Evolutionary conservation across 2,888 invertebrate species (phyloP).

Genomic region (Apamea anceps): DNA sequence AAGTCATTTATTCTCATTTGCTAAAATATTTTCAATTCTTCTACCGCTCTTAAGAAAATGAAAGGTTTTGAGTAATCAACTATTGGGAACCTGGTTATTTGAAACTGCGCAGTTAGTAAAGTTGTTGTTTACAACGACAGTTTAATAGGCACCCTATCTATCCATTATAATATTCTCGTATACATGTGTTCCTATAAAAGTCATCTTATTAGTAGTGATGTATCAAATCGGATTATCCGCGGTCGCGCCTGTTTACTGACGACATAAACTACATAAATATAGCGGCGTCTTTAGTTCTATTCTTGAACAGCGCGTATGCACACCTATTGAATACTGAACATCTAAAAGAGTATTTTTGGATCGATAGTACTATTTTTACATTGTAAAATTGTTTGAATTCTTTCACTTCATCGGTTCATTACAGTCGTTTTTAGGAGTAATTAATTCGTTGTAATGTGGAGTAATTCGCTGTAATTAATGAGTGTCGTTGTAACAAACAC

Average conservation of each 20-base stretch:
- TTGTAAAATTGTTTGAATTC: conserved; percentile 25
- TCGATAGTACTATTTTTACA: conserved; percentile 53
- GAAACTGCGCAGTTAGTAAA: not conserved
- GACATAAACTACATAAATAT: conserved; percentile 24
- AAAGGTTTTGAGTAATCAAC: conserved; percentile 13
- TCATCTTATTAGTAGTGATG: conserved; percentile 58
- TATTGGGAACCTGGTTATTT: not conserved
- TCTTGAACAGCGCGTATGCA: conserved; percentile 42
- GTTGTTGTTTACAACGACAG: not conserved
- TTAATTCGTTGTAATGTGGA: conserved; percentile 11
- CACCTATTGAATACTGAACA: conserved; percentile 35
- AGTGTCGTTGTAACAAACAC: conserved; percentile 22
- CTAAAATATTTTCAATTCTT: conserved; percentile 33
- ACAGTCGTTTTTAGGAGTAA: conserved; percentile 16
- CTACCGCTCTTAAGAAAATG: not conserved
- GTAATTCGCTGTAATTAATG: conserved; percentile 45
- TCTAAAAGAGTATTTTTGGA: conserved; percentile 40
- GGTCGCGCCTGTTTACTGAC: conserved; percentile 50
- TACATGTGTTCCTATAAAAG: conserved; percentile 35
- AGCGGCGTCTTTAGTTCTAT: conserved; percentile 54
- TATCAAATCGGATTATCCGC: conserved; percentile 58
- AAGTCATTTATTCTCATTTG: conserved; percentile 48
- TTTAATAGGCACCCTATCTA: conserved; percentile 11
- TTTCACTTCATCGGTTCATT: conserved; percentile 32
- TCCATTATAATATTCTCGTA: conserved; percentile 15